These are phyloP conservation scores for Drosophila dunni DNA, from an alignment of 1,140 invertebrate species.

Conservation along the genomic window DNA sequence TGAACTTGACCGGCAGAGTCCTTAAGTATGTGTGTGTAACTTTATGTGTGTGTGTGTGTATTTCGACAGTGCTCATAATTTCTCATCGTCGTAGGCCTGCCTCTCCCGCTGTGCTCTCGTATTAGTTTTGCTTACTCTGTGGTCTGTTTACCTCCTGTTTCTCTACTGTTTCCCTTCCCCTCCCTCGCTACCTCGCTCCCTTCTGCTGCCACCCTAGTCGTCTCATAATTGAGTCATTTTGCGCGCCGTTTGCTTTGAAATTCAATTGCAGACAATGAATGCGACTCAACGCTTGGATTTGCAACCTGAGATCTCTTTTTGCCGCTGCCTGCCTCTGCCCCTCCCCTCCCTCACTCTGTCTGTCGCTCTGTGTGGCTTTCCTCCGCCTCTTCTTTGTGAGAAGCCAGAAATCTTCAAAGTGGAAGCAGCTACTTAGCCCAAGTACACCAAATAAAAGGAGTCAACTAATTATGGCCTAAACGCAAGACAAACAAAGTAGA, in stretches of 20 bases:
- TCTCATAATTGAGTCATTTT: conserved; percentile 74
- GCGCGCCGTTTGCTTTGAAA: conserved; percentile 67
- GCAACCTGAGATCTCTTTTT: conserved; percentile 2
- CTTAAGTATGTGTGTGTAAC: conserved; percentile 5
- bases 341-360: too few relatives aligned
- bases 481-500: background rate
- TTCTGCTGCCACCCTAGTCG: conserved; percentile 14
- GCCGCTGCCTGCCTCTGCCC: background rate
- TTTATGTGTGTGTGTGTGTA: background rate
- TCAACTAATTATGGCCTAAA: conserved; percentile 38
- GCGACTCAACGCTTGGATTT: conserved; percentile 1
- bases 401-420: conserved; percentile 22
- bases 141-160: conserved; percentile 24
- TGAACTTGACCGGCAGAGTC: conserved; percentile 53
- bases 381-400: background rate
- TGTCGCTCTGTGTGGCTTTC: too few relatives aligned
- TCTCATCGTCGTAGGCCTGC: conserved; percentile 17
- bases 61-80: background rate
- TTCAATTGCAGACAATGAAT: conserved; percentile 70
- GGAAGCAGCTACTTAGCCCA: conserved; percentile 20
- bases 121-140: conserved; percentile 67
- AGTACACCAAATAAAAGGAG: conserved; percentile 1
- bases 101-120: conserved; percentile 52
- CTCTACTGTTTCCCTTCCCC: background rate
- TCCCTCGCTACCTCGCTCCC: background rate